phyloP scores from a whole-genome alignment of 2,113 vertebrate genomes.

The Trogon surrucura region DNA sequence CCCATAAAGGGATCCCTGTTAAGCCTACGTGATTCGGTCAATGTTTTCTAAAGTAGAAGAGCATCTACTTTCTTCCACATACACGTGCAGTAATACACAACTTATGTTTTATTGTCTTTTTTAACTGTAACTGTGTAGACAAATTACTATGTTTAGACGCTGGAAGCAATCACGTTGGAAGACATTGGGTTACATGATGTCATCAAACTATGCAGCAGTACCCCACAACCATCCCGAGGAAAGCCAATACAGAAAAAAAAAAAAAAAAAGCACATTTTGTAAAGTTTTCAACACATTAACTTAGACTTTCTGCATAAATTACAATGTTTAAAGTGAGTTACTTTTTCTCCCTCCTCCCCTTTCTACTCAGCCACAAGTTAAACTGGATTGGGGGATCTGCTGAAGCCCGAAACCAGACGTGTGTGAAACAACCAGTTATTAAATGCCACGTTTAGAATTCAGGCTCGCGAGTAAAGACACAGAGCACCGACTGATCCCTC shows the following conservation, averaged over 20 bases:
- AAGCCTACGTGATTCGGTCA: background rate
- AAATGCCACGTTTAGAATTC: background rate
- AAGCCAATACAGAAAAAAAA: background rate
- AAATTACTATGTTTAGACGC: background rate
- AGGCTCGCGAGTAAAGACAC: background rate
- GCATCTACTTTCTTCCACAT: background rate
- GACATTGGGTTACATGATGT: background rate
- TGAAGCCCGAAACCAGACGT: background rate
- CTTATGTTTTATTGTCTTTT: background rate
- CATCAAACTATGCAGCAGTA: background rate
- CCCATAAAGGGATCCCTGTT: background rate
- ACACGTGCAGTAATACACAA: background rate
- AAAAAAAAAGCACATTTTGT: background rate
- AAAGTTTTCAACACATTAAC: background rate
- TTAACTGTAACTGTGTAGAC: background rate
- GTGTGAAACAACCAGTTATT: background rate
- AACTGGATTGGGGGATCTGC: background rate
- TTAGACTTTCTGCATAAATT: background rate
- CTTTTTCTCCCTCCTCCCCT: background rate
- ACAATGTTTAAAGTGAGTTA: background rate
- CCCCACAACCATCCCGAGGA: background rate
- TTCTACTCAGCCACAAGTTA: background rate
- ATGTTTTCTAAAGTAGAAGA: background rate
- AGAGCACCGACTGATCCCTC: background rate
- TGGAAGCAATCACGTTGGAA: background rate